Percentiles rank a stretch among this genome's conserved stretches.
phyloP scores from a whole-genome alignment of 2,113 vertebrate species.

The Echinops telfairi region DNA sequence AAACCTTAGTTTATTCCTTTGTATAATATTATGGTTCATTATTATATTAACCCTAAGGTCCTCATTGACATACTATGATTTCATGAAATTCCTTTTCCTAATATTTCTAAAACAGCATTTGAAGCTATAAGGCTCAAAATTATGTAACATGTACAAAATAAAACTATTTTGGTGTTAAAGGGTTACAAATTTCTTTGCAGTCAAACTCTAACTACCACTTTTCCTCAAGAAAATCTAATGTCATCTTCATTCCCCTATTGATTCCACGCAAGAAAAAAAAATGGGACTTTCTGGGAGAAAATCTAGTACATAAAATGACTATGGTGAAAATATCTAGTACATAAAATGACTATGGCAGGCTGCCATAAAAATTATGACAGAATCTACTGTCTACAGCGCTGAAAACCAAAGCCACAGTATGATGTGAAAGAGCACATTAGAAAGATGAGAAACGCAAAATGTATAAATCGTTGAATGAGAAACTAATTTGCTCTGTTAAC shows the following conservation, averaged over 20 bases:
- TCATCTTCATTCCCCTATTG: slow-evolving; percentile 18
- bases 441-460: not conserved
- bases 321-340: not conserved
- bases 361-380: not conserved
- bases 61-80: too few species aligned
- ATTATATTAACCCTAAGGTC: not conserved
- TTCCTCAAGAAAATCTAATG: slow-evolving; percentile 18
- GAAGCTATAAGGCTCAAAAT: too few species aligned
- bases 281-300: not conserved
- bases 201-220: slow-evolving; percentile 13
- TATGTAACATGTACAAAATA: too few species aligned
- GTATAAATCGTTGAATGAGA: too few species aligned
- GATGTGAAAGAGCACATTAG: slow-evolving; percentile 11
- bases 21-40: not conserved
- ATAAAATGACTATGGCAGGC: not conserved
- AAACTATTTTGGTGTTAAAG: not conserved
- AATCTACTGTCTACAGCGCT: not conserved
- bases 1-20: slow-evolving; percentile 28
- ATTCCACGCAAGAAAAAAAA: not conserved
- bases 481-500: too few species aligned
- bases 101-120: too few species aligned
- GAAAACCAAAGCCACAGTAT: slow-evolving; percentile 33
- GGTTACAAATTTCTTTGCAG: not conserved
- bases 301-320: slow-evolving; percentile 8
- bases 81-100: too few species aligned